Evolutionary conservation across 1,140 invertebrate genomes (phyloP).

Genomic region (Glossosoma conforme): DNA sequence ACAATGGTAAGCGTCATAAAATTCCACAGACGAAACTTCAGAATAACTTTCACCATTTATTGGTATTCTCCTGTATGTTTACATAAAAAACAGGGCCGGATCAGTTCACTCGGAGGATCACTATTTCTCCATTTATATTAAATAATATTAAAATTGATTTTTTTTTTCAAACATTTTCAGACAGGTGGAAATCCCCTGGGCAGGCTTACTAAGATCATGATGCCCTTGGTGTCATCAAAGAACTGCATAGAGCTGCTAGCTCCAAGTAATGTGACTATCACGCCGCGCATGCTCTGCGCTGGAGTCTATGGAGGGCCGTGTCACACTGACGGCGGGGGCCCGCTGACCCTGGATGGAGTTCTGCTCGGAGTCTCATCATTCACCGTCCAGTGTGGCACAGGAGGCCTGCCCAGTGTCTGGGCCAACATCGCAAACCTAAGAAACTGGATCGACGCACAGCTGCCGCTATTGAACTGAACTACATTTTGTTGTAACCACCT

Average conservation of each 20-base stretch:
- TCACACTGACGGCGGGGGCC: constrained; percentile 1
- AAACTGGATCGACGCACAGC: too few relatives aligned
- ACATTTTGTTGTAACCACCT: too few relatives aligned
- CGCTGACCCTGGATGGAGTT: background rate
- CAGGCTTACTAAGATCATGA: background rate
- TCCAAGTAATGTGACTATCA: background rate
- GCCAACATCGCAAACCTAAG: background rate
- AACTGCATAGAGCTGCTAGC: background rate
- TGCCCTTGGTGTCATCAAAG: constrained; percentile 1
- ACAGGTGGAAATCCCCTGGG: background rate
- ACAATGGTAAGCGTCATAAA: too few relatives aligned
- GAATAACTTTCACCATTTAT: too few relatives aligned
- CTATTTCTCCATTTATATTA: too few relatives aligned
- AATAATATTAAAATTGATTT: too few relatives aligned
- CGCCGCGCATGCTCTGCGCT: background rate
- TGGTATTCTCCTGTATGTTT: too few relatives aligned
- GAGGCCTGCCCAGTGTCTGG: background rate
- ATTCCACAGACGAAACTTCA: too few relatives aligned
- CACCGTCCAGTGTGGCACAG: background rate
- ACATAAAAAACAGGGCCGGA: too few relatives aligned
- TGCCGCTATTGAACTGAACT: too few relatives aligned
- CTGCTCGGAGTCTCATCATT: background rate
- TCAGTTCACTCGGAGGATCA: too few relatives aligned
- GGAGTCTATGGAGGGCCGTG: background rate
- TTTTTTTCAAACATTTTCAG: background rate